A percentile compares a stretch with the other conserved stretches of the same genome.
phyloP scores from a whole-genome alignment of 2,888 invertebrate genomes.

The Pristionchus japonicus region DNA sequence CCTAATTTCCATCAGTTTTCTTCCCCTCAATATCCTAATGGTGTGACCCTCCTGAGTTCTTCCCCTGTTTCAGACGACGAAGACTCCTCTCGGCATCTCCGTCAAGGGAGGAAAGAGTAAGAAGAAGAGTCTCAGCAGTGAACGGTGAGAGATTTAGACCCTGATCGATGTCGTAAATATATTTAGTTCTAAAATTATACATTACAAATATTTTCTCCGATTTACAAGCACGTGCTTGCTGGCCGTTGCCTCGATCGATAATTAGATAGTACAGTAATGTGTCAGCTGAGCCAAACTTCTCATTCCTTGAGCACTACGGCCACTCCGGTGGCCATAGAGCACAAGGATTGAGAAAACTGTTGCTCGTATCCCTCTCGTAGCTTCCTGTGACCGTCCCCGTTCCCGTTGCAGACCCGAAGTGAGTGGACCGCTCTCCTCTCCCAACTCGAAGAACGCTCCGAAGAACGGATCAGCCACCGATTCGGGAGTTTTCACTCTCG shows the following conservation, averaged over 20 bases:
- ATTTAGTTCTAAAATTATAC: too few relatives aligned
- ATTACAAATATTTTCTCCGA: too few relatives aligned
- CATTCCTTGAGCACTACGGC: neutral
- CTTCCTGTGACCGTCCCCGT: constrained; percentile 23
- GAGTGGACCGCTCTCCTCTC: constrained; percentile 52
- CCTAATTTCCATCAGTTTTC: neutral
- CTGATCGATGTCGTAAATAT: neutral
- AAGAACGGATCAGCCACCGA: constrained; percentile 67
- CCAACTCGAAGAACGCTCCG: constrained; percentile 59
- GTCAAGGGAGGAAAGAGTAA: constrained; percentile 35
- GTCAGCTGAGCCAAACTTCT: too few relatives aligned
- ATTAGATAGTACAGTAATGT: neutral
- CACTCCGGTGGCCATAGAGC: neutral
- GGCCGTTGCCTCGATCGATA: neutral
- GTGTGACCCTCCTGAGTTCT: neutral
- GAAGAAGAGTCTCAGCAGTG: constrained; percentile 29
- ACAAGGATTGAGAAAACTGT: neutral
- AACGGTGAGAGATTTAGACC: neutral
- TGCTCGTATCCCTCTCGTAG: too few relatives aligned
- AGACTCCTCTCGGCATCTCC: neutral
- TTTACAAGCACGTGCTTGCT: neutral
- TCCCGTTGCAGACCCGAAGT: constrained; percentile 47
- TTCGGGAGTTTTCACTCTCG: constrained; percentile 68
- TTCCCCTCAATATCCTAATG: neutral
- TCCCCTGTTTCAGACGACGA: constrained; percentile 16